These are phyloP conservation scores for Drosophila kepulauana DNA, from an alignment of 1,140 invertebrate genomes.

Conservation along the genomic window DNA sequence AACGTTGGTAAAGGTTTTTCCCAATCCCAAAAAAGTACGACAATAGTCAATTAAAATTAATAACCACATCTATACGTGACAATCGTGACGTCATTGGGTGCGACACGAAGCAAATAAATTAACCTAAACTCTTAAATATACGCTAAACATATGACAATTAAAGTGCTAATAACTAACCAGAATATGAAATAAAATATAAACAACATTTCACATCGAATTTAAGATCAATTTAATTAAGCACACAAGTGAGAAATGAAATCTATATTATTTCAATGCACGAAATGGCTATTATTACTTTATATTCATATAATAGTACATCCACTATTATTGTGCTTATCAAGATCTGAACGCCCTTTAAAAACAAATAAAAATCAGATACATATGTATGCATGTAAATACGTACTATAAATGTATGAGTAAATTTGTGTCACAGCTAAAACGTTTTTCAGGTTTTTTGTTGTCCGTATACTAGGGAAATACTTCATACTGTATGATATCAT, in stretches of 20 bases:
- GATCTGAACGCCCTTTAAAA: slow-evolving; percentile 9
- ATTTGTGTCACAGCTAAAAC: slow-evolving; percentile 18
- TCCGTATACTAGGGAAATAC: slow-evolving; percentile 22
- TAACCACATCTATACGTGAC: background rate
- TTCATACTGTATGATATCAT: slow-evolving; percentile 4
- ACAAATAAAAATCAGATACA: slow-evolving; percentile 14
- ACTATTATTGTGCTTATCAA: slow-evolving; percentile 11
- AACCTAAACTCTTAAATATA: slow-evolving; percentile 31
- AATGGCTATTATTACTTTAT: background rate
- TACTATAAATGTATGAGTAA: background rate
- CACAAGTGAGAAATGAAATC: slow-evolving; percentile 26
- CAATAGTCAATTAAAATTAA: slow-evolving; percentile 37
- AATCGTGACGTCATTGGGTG: slow-evolving; percentile 16
- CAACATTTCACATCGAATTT: slow-evolving; percentile 23
- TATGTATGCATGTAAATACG: background rate
- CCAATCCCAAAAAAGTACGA: slow-evolving; percentile 46
- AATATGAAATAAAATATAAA: slow-evolving; percentile 15
- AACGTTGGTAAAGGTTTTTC: slow-evolving; percentile 44
- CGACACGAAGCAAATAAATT: slow-evolving; percentile 12
- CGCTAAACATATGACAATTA: slow-evolving; percentile 64
- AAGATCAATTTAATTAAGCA: slow-evolving; percentile 43
- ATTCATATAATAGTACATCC: background rate
- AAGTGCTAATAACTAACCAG: slow-evolving; percentile 61
- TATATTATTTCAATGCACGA: slow-evolving; percentile 7
- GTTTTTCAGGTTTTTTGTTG: slow-evolving; percentile 26